These are phyloP conservation scores for Syrphus vitripennis DNA, from an alignment of 2,888 invertebrate species.

Conservation along the genomic window DNA sequence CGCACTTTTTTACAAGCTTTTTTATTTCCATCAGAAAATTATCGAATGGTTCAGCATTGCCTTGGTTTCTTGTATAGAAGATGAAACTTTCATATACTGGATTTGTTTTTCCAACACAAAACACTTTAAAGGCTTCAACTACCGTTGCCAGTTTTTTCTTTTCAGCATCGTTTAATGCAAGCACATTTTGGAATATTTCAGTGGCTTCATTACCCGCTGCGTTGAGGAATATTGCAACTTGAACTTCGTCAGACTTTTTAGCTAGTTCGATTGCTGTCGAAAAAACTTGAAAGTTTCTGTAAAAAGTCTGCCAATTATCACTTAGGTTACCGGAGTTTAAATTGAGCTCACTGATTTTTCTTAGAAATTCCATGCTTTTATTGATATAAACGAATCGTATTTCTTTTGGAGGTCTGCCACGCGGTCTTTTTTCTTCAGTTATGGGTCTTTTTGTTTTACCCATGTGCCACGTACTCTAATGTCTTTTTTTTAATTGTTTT, in stretches of 20 bases:
- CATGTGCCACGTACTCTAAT: no score
- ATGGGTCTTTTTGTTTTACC: no score
- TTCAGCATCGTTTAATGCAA: background rate
- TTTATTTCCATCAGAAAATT: constrained; percentile 6
- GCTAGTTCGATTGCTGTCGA: background rate
- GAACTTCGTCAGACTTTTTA: background rate
- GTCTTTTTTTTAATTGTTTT: no score
- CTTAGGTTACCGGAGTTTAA: background rate
- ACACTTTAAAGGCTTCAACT: background rate
- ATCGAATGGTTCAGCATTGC: background rate
- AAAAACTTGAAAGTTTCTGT: background rate
- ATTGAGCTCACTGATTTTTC: background rate
- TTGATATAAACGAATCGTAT: no score
- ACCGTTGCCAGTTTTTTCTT: background rate
- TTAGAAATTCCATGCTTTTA: no score
- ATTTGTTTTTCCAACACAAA: background rate
- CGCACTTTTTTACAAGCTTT: background rate
- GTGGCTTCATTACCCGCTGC: background rate
- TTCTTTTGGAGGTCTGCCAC: no score
- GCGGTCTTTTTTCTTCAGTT: no score
- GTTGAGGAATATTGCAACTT: background rate
- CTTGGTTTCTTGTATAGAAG: constrained; percentile 2
- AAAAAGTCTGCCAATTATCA: background rate
- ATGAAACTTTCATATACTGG: background rate
- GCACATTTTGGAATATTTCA: background rate